Base-by-base conservation (phyloP, 1,140 invertebrate species). In the Brachionus rotundiformis region DNA sequence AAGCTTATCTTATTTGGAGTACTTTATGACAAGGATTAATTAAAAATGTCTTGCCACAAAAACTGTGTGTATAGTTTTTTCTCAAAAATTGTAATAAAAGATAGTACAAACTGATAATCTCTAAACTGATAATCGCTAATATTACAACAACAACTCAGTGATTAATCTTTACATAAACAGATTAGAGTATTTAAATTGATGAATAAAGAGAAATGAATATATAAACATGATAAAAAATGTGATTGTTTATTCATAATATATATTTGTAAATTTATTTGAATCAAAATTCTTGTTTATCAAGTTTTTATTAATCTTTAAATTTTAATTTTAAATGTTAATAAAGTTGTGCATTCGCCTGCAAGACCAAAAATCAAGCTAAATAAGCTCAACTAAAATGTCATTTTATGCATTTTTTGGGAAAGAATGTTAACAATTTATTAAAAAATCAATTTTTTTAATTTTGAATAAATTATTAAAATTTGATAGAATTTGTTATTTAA, bases 391-490 rank as follows among this genome's bases (percentile, higher is more conserved):
- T 6, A 1, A 54, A 54, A 19, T 54, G 47, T 54, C 47, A 54
- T 23, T 13, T 54, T 23, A 54, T 23, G 19, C 47, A 54, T 23
- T 54, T 19, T n/a, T n/a, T n/a, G n/a, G n/a, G n/a, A n/a, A n/a
- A n/a, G n/a, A n/a, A n/a, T n/a, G n/a, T n/a, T n/a, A n/a, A n/a
- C n/a, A n/a, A n/a, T n/a, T n/a, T n/a, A n/a, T n/a, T 19, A 54
- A 47, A 54, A 54, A 54, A 54, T 54, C 47, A 54, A 54, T 54
- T 54, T 54, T n/a, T 47, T 54, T 54, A 54, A 54, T 54, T 54
- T 3, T 54, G 47, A 54, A 54, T 54, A 54, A 54, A 23, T 54
- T 54, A 54, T 54, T 54, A 54, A 54, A 54, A 54, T 54, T 54
- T 16, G n/a, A n/a, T 19, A 25, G 7, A 54, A 54, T 54, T 54